A percentile compares a stretch with the other conserved stretches of the same genome.
Conservation (phyloP, 2,113 vertebrate genomes). For the Leucoraja erinaceus region DNA sequence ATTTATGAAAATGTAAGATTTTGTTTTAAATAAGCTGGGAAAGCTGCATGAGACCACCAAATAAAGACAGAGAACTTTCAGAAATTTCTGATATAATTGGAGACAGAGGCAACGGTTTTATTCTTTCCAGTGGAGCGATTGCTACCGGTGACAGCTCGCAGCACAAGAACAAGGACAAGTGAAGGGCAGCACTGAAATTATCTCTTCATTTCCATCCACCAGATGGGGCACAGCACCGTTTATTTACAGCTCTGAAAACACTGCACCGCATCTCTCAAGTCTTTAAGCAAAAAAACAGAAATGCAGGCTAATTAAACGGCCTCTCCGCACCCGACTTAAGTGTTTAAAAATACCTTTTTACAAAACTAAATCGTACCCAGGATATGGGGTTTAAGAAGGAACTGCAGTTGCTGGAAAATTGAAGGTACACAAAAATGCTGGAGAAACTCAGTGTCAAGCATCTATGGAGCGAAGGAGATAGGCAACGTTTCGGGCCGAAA, state of each 20-base stretch:
- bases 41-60: neutral
- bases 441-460: no score
- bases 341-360: neutral
- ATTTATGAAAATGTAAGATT: neutral
- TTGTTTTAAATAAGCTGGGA: neutral
- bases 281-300: neutral
- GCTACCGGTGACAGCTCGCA: neutral
- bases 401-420: no score
- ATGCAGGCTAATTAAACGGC: neutral
- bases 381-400: no score
- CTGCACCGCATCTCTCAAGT: neutral
- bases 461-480: no score
- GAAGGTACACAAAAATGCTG: no score
- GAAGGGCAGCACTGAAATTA: slow-evolving; percentile 1
- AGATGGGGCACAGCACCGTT: slow-evolving; percentile 18
- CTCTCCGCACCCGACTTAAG: neutral
- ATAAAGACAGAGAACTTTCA: neutral
- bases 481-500: no score
- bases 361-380: no score
- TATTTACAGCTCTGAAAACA: neutral
- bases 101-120: neutral
- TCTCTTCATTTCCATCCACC: slow-evolving; percentile 6
- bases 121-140: neutral
- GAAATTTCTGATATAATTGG: neutral
- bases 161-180: slow-evolving; percentile 14